A percentile compares a stretch with the other conserved stretches of the same genome.
Evolutionary conservation across 2,888 invertebrate genomes (phyloP).

Genomic region (Strigamia transsilvanica): DNA sequence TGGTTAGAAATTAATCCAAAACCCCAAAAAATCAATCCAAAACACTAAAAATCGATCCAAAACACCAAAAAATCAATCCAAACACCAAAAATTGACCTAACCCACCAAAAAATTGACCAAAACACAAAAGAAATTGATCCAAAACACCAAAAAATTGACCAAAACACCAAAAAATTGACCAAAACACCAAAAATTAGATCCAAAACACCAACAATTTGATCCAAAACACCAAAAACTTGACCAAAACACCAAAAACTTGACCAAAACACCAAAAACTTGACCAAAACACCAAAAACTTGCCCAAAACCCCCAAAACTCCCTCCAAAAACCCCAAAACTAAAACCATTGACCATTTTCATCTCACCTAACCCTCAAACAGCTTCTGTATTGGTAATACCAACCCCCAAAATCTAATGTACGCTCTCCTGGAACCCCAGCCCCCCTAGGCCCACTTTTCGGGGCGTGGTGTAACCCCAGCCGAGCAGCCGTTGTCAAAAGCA

Average conservation of each 20-base stretch:
- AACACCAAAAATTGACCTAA: no score
- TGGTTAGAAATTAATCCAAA: no score
- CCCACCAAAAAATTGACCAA: no score
- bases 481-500: conserved; percentile 14
- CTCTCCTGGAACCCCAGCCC: background rate
- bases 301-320: background rate
- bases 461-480: conserved; percentile 19
- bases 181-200: no score
- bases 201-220: no score
- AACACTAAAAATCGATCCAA: no score
- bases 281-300: background rate
- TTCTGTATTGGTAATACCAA: conserved; percentile 10
- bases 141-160: no score
- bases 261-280: background rate
- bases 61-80: no score
- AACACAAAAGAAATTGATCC: no score
- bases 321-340: background rate
- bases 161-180: no score
- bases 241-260: background rate
- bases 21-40: no score
- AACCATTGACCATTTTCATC: background rate
- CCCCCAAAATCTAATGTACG: background rate
- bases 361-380: background rate
- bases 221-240: no score
- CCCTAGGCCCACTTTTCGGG: conserved; percentile 16